Conservation (phyloP, 1,140 invertebrate genomes). For the Polypedilum pembai region DNA sequence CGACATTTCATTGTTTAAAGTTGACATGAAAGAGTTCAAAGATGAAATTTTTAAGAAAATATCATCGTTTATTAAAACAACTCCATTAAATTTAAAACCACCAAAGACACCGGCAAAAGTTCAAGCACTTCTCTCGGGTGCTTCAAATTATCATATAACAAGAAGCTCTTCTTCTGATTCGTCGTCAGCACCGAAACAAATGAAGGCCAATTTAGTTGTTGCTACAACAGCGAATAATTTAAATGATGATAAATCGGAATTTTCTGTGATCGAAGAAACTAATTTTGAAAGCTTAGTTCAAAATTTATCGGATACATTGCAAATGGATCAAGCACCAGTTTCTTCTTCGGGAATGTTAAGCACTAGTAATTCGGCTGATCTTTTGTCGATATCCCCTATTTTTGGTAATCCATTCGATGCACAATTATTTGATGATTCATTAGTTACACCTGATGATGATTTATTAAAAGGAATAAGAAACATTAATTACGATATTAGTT, state of each 20-base stretch:
- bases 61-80: slow-evolving; percentile 20
- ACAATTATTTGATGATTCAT: slow-evolving; percentile 47
- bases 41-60: slow-evolving; percentile 36
- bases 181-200: slow-evolving; percentile 30
- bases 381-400: slow-evolving; percentile 49
- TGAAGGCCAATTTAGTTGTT: slow-evolving; percentile 35
- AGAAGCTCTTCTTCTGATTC: slow-evolving; percentile 28
- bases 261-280: neutral
- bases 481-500: slow-evolving; percentile 64
- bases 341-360: neutral
- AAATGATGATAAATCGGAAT: slow-evolving; percentile 35
- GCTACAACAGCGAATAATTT: slow-evolving; percentile 35
- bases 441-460: slow-evolving; percentile 52
- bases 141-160: slow-evolving; percentile 39
- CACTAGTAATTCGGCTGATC: slow-evolving; percentile 42
- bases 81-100: slow-evolving; percentile 30
- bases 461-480: slow-evolving; percentile 53
- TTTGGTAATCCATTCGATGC: slow-evolving; percentile 48
- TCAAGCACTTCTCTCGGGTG: slow-evolving; percentile 26
- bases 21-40: slow-evolving; percentile 58
- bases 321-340: slow-evolving; percentile 11
- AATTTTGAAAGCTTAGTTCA: slow-evolving; percentile 40
- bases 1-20: slow-evolving; percentile 52
- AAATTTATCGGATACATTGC: slow-evolving; percentile 30
- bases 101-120: slow-evolving; percentile 30